Evolutionary conservation across 2,797 vertebrate genomes (phyloP).

Genomic region (Eleutherodactylus coqui): DNA sequence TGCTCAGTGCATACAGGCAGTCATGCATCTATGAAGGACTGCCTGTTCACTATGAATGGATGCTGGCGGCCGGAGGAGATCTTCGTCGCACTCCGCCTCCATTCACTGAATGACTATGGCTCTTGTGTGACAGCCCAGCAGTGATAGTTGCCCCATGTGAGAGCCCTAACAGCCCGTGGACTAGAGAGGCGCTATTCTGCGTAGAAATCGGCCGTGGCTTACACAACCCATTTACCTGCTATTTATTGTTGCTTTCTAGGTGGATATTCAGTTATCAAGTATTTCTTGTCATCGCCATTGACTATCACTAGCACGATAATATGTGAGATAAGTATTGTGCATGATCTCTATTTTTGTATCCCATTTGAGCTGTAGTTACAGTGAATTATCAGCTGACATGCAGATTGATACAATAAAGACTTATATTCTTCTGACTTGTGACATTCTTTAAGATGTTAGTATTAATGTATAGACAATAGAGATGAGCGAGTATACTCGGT

Average conservation of each 20-base stretch:
- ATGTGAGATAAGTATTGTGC: conserved; percentile 28
- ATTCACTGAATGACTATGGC: too few species aligned
- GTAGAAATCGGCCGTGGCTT: neutral
- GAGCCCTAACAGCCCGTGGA: neutral
- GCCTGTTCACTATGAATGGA: too few species aligned
- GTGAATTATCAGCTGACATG: conserved; percentile 21
- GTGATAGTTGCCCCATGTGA: too few species aligned
- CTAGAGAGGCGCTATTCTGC: neutral
- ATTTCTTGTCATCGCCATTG: conserved; percentile 19
- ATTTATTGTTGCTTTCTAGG: conserved; percentile 26
- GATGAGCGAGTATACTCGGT: too few species aligned
- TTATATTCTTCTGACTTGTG: conserved; percentile 51
- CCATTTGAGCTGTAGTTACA: conserved; percentile 28
- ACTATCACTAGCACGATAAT: conserved; percentile 24
- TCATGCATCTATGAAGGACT: too few species aligned
- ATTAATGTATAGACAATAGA: neutral
- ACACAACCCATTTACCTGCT: neutral
- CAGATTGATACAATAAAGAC: conserved; percentile 43
- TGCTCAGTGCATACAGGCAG: too few species aligned
- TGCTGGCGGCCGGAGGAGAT: too few species aligned
- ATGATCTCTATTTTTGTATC: conserved; percentile 45
- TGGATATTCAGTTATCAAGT: neutral
- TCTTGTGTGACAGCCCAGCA: too few species aligned
- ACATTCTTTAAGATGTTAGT: neutral
- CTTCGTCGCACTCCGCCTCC: too few species aligned